Evolutionary conservation across 2,113 vertebrate genomes (phyloP).

Genomic region (Rhabdornis inornatus): DNA sequence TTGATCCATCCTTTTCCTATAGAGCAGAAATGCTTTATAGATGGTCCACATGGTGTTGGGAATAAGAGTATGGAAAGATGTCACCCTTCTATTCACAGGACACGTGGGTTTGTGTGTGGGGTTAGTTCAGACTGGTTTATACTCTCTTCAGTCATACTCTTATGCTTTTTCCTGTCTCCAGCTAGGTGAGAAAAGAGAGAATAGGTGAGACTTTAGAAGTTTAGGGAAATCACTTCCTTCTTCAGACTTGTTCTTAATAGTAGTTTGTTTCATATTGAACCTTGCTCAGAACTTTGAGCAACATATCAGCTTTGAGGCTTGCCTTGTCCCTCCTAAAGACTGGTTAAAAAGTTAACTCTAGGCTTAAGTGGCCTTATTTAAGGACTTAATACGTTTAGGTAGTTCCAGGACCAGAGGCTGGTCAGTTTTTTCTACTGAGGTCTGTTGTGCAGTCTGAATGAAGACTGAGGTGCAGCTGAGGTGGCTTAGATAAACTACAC

Average conservation of each 20-base stretch:
- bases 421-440: neutral
- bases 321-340: neutral
- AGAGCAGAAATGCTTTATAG: neutral
- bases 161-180: neutral
- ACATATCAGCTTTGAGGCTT: neutral
- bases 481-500: neutral
- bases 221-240: neutral
- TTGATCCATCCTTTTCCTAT: neutral
- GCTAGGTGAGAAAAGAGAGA: neutral
- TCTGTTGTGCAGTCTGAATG: neutral
- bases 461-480: neutral
- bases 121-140: neutral
- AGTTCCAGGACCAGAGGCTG: neutral
- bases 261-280: neutral
- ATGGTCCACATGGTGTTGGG: neutral
- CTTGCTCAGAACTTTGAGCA: neutral
- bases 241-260: neutral
- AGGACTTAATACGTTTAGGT: neutral
- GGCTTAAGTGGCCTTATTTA: neutral
- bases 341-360: neutral
- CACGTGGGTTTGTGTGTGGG: neutral
- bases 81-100: neutral
- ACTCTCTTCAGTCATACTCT: neutral
- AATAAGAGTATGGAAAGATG: neutral
- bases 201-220: neutral